A percentile compares a stretch with the other conserved stretches of the same genome.
Evolutionary conservation across 2,888 invertebrate genomes (phyloP).

Genomic region (Osmoderma eremita): DNA sequence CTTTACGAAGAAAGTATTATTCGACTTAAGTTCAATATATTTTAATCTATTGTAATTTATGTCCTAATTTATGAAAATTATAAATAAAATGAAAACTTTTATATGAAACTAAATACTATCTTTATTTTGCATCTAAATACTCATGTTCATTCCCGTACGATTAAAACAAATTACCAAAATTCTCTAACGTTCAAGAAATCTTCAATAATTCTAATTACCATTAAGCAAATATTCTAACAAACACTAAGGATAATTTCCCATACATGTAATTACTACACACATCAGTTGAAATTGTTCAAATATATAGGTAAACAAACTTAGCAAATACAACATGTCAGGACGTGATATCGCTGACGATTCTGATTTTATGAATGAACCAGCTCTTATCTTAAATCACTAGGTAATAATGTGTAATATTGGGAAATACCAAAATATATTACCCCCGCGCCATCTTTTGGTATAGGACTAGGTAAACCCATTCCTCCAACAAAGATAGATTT

Average conservation of each 20-base stretch:
- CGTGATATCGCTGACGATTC: slow-evolving; percentile 2
- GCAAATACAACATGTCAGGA: slow-evolving; percentile 10
- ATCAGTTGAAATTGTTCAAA: too few species aligned
- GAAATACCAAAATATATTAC: not conserved
- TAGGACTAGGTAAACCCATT: too few species aligned
- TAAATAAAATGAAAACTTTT: slow-evolving; percentile 11
- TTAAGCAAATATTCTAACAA: too few species aligned
- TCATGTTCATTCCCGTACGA: not conserved
- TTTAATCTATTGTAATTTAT: slow-evolving; percentile 29
- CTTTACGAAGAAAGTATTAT: slow-evolving; percentile 31
- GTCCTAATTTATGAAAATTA: slow-evolving; percentile 21
- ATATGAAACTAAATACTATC: not conserved
- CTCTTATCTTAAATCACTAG: slow-evolving; percentile 6
- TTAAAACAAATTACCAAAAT: not conserved
- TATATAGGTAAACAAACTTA: not conserved
- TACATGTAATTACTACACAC: too few species aligned
- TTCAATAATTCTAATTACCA: too few species aligned
- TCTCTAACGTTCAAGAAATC: too few species aligned
- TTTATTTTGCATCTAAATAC: not conserved
- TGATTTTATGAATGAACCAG: slow-evolving; percentile 13
- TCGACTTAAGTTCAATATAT: slow-evolving; percentile 35
- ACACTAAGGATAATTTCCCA: too few species aligned
- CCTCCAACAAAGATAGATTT: too few species aligned
- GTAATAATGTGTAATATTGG: slow-evolving; percentile 10
- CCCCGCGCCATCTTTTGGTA: not conserved